A percentile compares a stretch with the other conserved stretches of the same genome.
Conservation (phyloP, 2,888 invertebrate species). For the Ecliptopera silaceata region DNA sequence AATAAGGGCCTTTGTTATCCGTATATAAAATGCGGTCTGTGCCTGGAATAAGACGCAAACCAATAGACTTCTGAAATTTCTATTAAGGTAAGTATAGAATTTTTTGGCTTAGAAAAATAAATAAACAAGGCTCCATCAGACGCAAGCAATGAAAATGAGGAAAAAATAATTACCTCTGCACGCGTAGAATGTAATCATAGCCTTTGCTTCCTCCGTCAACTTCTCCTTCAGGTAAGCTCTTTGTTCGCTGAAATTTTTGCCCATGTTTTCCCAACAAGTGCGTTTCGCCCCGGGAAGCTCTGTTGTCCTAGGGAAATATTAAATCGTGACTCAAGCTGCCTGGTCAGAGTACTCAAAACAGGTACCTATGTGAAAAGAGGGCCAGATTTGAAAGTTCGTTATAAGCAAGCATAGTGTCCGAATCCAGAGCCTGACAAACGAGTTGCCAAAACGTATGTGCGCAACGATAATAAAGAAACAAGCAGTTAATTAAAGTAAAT, state of each 20-base stretch:
- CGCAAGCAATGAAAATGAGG: background rate
- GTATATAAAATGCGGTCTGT: constrained; percentile 50
- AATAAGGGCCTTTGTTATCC: constrained; percentile 53
- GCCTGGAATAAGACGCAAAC: constrained; percentile 40
- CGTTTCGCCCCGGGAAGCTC: constrained; percentile 45
- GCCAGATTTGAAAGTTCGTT: background rate
- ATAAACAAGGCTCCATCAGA: too few species aligned
- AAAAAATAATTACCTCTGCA: constrained; percentile 50
- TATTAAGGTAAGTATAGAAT: too few species aligned
- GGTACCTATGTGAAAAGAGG: too few species aligned
- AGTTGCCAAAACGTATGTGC: too few species aligned
- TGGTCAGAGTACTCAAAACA: background rate
- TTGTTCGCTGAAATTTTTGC: constrained; percentile 37
- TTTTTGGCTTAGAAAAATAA: too few species aligned
- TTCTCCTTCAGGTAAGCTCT: constrained; percentile 42
- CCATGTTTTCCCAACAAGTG: constrained; percentile 48
- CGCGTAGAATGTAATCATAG: constrained; percentile 59
- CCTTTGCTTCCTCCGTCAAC: constrained; percentile 46
- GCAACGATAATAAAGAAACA: too few species aligned
- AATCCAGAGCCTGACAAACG: too few species aligned
- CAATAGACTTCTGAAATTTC: too few species aligned
- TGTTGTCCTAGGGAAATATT: constrained; percentile 39
- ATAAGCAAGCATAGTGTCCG: background rate
- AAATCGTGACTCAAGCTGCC: background rate
- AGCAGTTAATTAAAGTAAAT: too few species aligned